phyloP scores from a whole-genome alignment of 2,888 invertebrate species.

The Epirrita christyi region DNA sequence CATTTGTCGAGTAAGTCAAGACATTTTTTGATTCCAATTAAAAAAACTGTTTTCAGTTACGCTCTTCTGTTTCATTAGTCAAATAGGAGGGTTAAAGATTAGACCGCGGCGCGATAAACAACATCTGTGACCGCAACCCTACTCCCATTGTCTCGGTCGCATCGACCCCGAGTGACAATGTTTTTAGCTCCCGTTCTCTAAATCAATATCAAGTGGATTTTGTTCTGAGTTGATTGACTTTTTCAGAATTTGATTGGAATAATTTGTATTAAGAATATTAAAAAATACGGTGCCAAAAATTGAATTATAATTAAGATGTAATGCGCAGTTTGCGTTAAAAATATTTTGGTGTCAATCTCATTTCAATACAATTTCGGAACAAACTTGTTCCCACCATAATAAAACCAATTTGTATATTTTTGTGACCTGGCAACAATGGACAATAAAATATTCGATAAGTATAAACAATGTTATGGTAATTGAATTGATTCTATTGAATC shows the following conservation, averaged over 20 bases:
- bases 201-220: conserved; percentile 42
- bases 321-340: conserved; percentile 1
- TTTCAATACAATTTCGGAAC: conserved; percentile 8
- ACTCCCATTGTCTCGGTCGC: conserved; percentile 57
- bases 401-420: conserved; percentile 43
- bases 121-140: conserved; percentile 74
- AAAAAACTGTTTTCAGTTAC: conserved; percentile 24
- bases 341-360: conserved; percentile 1
- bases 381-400: conserved; percentile 16
- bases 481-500: conserved; percentile 13
- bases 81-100: conserved; percentile 58
- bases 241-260: conserved; percentile 4
- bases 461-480: conserved; percentile 53
- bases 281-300: too few relatives aligned
- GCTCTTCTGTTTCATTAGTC: conserved; percentile 24
- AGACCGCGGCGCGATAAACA: conserved; percentile 70
- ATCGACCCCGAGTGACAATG: conserved; percentile 51
- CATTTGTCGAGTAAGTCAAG: too few relatives aligned
- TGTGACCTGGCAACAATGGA: conserved; percentile 60
- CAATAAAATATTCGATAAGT: conserved; percentile 63
- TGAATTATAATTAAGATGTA: background rate
- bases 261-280: background rate
- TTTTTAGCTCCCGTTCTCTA: conserved; percentile 49
- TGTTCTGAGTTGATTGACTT: conserved; percentile 16
- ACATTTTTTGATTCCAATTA: background rate